Evolutionary conservation across 2,888 invertebrate species (phyloP), one percentile per base, ranked within the genome.

Genomic region (Patella caerulea): DNA sequence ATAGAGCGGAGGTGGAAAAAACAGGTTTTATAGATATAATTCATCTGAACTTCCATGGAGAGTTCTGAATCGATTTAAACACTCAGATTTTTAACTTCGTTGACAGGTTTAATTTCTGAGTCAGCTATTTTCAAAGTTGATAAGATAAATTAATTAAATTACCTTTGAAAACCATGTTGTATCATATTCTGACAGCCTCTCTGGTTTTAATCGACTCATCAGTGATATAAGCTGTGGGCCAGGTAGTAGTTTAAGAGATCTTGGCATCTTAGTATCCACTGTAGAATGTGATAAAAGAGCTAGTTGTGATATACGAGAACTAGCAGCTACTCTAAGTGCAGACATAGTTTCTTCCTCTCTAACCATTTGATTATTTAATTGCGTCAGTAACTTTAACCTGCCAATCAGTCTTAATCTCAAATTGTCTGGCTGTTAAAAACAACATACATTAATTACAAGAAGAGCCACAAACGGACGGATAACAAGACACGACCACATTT

Each of bases 231-330:
- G 83, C 79, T 90, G 86, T 15, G 87, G 84, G 2, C 83, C 83
- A 0, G 83, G 80, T 76, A 83, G 80, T 24, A 91, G 83, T 78
- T 85, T 87, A 17, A 91, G 86, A 19, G 90, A 87, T 17, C 90
- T 78, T 24, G 90, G 90, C 56, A 83, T 83, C 29, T 76, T 72
- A 0, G 78, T 75, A 82, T 91, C 90, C 9, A 88, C 88, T 53
- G 90, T 83, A 1, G 89, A 87, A 79, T 88, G 88, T 12, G 87
- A 85, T 69, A 90, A 82, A 71, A 91, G 79, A 0, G 89, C 89
- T 75, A 89, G 83, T 85, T 89, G 89, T 52, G 90, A 91, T 72
- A 91, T 88, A 55, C 90, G 81, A 1, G 91, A 90, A 12, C 90
- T 90, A n/a, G 89, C 89, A 9, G 90, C 89, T 75, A 90, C 86